Conservation (phyloP, 2,888 invertebrate species). For the Sphaeridia pumilis region DNA sequence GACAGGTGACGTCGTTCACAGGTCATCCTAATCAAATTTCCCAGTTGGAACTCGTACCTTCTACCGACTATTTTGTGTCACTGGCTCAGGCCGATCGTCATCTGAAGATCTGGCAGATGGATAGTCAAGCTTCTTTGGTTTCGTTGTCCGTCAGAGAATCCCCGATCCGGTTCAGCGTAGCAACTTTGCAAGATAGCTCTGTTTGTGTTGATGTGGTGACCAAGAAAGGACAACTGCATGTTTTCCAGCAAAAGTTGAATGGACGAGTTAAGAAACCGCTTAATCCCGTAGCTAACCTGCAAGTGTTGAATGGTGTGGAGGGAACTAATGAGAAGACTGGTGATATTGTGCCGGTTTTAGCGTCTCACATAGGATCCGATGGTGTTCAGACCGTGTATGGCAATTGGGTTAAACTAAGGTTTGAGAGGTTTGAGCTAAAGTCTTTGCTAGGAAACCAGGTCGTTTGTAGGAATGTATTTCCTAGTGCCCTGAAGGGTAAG, state of each 20-base stretch:
- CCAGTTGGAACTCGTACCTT: constrained; percentile 28
- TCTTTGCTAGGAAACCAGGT: constrained; percentile 7
- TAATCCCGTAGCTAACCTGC: constrained; percentile 52
- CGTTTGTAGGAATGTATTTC: constrained; percentile 41
- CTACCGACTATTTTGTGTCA: constrained; percentile 37
- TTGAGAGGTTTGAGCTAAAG: constrained; percentile 48
- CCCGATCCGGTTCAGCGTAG: constrained; percentile 32
- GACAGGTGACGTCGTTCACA: constrained; percentile 50
- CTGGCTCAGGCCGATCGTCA: constrained; percentile 37
- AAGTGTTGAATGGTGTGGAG: constrained; percentile 46
- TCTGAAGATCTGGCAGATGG: constrained; percentile 38
- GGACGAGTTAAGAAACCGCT: constrained; percentile 54
- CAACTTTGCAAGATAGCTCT: constrained; percentile 25
- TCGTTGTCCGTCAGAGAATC: constrained; percentile 36
- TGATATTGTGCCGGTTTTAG: constrained; percentile 47
- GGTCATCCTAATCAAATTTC: constrained; percentile 52
- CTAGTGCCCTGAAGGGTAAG: constrained; percentile 42
- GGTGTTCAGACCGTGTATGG: constrained; percentile 49
- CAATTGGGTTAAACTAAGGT: constrained; percentile 45
- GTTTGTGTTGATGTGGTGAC: constrained; percentile 48
- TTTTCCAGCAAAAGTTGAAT: constrained; percentile 64
- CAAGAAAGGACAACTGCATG: constrained; percentile 63
- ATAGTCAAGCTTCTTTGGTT: constrained; percentile 33
- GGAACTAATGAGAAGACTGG: constrained; percentile 41
- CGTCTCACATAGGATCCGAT: constrained; percentile 38